These are phyloP conservation scores for Marmota monax DNA, from an alignment of 2,113 vertebrate genomes.

Conservation along the genomic window DNA sequence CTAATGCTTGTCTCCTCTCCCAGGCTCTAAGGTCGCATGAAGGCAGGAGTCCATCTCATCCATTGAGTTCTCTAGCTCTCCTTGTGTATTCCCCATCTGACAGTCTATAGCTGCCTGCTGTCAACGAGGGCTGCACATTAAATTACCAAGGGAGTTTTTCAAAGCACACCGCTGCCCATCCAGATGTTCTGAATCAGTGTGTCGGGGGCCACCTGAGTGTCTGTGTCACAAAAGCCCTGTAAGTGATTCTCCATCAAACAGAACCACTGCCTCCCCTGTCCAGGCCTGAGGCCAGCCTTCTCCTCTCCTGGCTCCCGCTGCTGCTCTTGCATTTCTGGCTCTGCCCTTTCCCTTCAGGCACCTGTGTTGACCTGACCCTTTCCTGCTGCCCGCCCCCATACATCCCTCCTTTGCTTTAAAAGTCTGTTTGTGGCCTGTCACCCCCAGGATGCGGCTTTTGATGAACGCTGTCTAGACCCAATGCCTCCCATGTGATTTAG, in stretches of 20 bases:
- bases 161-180: not conserved
- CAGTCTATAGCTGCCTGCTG: not conserved
- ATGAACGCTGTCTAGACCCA: conserved; percentile 51
- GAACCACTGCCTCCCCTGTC: no score
- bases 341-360: fast-evolving
- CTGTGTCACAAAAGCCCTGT: not conserved
- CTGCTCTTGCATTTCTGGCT: not conserved
- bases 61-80: not conserved
- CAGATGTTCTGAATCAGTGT: not conserved
- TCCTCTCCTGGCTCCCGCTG: not conserved
- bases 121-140: not conserved
- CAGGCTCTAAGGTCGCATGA: not conserved
- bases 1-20: conserved; percentile 64
- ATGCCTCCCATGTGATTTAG: conserved; percentile 36
- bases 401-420: conserved; percentile 63
- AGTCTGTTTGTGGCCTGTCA: conserved; percentile 42
- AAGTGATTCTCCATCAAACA: not conserved
- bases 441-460: conserved; percentile 27
- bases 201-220: no score
- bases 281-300: not conserved
- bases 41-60: conserved; percentile 48
- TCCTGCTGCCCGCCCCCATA: conserved; percentile 64
- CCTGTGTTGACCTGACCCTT: not conserved
- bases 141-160: conserved; percentile 8
- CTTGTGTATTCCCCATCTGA: not conserved